Conservation (phyloP, 2,888 invertebrate species). For the Rhamnusium bicolor region DNA sequence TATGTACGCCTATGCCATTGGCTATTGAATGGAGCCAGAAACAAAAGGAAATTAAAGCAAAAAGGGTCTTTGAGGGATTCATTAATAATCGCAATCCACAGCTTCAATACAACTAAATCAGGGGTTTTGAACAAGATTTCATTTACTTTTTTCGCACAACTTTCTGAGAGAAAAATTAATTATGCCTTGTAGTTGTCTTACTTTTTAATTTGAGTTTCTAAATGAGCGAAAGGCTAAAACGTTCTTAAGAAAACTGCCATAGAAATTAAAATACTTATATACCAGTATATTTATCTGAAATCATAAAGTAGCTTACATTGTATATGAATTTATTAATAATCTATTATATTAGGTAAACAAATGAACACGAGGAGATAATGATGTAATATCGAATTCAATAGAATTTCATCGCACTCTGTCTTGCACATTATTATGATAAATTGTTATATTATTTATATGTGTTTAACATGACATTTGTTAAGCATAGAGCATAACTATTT, state of each 20-base stretch:
- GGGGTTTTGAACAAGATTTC: slow-evolving; percentile 45
- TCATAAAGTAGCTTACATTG: neutral
- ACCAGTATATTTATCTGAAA: neutral
- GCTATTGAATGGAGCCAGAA: slow-evolving; percentile 17
- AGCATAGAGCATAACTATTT: neutral
- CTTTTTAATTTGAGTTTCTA: slow-evolving; percentile 14
- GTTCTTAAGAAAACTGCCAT: too few species aligned
- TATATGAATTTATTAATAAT: neutral
- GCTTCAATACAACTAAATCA: slow-evolving; percentile 48
- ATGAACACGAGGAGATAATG: neutral
- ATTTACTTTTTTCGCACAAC: slow-evolving; percentile 43
- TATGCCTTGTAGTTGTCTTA: slow-evolving; percentile 26
- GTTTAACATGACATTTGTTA: too few species aligned
- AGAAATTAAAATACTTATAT: neutral
- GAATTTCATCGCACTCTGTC: neutral
- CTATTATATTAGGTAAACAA: neutral
- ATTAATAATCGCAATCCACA: slow-evolving; percentile 52
- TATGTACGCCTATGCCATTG: neutral
- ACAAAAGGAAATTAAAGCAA: slow-evolving; percentile 47
- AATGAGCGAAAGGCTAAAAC: neutral
- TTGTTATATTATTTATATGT: neutral
- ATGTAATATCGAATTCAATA: neutral
- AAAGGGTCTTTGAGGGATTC: slow-evolving; percentile 45
- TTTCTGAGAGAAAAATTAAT: slow-evolving; percentile 12
- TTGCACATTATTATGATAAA: neutral